Percentiles rank a stretch among this genome's conserved stretches.
Conservation (phyloP, 2,113 vertebrate species). For the Elachura formosa region DNA sequence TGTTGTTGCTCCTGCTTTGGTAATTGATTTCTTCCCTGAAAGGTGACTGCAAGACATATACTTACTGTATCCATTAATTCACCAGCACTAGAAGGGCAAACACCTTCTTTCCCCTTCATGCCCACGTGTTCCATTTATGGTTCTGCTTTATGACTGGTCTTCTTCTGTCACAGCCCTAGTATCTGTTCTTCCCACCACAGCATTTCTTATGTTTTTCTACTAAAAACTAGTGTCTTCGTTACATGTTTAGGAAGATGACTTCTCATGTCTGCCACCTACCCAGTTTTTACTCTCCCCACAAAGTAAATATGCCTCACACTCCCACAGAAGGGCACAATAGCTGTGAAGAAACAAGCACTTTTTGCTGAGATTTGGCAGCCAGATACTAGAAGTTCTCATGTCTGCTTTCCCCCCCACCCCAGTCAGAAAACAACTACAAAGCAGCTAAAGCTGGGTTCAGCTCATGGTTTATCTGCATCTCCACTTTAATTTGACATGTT, state of each 20-base stretch:
- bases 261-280: not conserved
- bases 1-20: not conserved
- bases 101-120: not conserved
- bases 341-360: not conserved
- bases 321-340: conserved; percentile 24
- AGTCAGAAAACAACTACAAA: not conserved
- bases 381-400: not conserved
- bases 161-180: not conserved
- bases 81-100: not conserved
- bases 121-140: not conserved
- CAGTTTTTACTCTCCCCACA: not conserved
- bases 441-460: not conserved
- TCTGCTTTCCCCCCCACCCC: not conserved
- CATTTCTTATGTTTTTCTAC: not conserved
- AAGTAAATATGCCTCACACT: not conserved
- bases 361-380: not conserved
- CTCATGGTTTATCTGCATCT: not conserved
- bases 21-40: not conserved
- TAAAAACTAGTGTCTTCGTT: not conserved
- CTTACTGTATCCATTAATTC: not conserved
- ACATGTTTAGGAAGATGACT: not conserved
- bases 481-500: not conserved
- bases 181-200: not conserved
- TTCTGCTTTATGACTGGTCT: not conserved
- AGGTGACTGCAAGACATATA: not conserved